Evolutionary conservation across 2,113 vertebrate genomes (phyloP).

Genomic region (Psilopsiagon aurifrons): DNA sequence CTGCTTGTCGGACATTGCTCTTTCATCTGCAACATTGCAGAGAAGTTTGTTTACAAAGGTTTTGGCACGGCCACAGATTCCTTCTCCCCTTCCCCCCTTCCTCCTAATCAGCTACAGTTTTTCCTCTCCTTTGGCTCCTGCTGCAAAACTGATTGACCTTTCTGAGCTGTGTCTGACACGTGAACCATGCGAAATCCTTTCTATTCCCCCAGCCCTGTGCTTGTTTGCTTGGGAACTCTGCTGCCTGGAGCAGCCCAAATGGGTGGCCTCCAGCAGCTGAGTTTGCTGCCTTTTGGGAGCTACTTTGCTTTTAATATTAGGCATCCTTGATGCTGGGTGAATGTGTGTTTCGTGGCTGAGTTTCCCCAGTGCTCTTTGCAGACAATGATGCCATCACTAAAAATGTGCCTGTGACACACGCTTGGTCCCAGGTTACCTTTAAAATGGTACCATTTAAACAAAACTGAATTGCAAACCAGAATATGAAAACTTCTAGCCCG

Average conservation of each 20-base stretch:
- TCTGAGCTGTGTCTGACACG: conserved; percentile 40
- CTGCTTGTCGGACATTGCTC: not conserved
- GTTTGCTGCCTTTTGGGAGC: not conserved
- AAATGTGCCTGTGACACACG: not conserved
- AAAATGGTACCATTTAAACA: not conserved
- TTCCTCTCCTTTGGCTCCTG: not conserved
- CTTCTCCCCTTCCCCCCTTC: conserved; percentile 1
- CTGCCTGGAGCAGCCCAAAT: not conserved
- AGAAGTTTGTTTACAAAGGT: conserved; percentile 52
- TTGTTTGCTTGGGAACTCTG: not conserved
- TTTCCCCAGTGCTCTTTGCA: not conserved
- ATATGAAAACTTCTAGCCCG: not conserved
- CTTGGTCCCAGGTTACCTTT: not conserved
- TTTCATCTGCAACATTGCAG: conserved; percentile 39
- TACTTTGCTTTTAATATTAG: not conserved
- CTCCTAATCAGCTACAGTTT: conserved; percentile 15
- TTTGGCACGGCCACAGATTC: not conserved
- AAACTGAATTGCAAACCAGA: not conserved
- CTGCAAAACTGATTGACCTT: conserved; percentile 63
- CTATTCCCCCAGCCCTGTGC: not conserved
- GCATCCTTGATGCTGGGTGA: not conserved
- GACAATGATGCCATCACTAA: not conserved
- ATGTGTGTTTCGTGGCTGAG: not conserved
- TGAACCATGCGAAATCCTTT: conserved; percentile 60
- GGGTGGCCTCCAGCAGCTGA: not conserved